phyloP scores from a whole-genome alignment of 2,888 invertebrate species.

The Erebia ligea region DNA sequence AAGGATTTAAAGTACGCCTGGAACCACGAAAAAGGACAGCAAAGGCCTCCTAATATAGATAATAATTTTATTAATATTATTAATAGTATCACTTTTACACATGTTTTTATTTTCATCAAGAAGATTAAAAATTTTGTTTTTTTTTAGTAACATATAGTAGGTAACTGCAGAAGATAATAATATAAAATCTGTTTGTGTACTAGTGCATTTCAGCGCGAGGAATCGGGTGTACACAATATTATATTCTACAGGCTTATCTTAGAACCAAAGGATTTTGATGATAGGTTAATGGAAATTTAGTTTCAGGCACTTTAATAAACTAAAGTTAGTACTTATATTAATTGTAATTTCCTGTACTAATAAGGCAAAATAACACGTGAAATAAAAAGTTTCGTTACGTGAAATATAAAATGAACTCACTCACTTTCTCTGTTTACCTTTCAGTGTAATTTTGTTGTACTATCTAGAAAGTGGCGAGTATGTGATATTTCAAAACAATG shows the following conservation, averaged over 20 bases:
- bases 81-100: not conserved
- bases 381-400: not conserved
- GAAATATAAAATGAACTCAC: too few relatives aligned
- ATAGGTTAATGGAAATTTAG: not conserved
- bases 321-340: not conserved
- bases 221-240: not conserved
- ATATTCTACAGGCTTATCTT: not conserved
- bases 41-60: conserved; percentile 56
- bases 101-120: not conserved
- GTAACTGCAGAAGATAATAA: too few relatives aligned
- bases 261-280: conserved; percentile 6
- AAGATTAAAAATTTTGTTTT: not conserved
- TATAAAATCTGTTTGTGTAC: not conserved
- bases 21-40: conserved; percentile 84
- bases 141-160: not conserved
- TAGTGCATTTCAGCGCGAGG: not conserved
- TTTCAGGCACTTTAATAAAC: conserved; percentile 25
- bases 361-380: not conserved
- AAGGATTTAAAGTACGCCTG: conserved; percentile 89
- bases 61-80: not conserved
- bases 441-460: not conserved
- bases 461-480: not conserved
- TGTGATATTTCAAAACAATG: not conserved
- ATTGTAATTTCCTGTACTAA: not conserved
- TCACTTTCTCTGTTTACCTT: not conserved